phyloP scores from a whole-genome alignment of 2,888 invertebrate genomes.

The Lochmaea crataegi region DNA sequence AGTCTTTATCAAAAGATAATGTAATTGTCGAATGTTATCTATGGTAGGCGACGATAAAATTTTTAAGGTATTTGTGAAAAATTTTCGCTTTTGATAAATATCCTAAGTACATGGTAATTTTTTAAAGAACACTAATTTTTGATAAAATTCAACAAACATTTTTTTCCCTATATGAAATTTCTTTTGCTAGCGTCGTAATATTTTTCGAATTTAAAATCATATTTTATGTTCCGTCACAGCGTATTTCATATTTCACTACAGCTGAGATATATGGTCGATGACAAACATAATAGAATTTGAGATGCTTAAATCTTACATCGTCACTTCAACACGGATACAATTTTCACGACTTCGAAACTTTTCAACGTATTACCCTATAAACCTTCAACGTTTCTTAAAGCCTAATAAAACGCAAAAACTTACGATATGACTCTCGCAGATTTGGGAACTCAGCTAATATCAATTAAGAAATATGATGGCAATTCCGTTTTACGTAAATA shows the following conservation, averaged over 20 bases:
- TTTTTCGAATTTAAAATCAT: background rate
- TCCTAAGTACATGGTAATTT: too few species aligned
- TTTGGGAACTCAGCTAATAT: constrained; percentile 18
- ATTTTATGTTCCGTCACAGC: background rate
- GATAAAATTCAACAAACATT: too few species aligned
- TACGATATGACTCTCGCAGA: too few species aligned
- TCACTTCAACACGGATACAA: too few species aligned
- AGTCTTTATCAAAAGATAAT: constrained; percentile 19
- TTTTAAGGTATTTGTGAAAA: too few species aligned
- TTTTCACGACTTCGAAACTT: constrained; percentile 3
- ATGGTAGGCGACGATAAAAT: too few species aligned
- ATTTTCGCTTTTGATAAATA: too few species aligned
- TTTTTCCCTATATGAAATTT: too few species aligned
- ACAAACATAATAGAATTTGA: background rate
- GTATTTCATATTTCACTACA: background rate
- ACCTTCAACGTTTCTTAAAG: background rate
- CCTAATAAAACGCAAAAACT: background rate
- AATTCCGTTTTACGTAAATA: too few species aligned
- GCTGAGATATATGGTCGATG: background rate
- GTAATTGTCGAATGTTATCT: too few species aligned
- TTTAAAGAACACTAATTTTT: too few species aligned
- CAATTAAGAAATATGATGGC: constrained; percentile 18
- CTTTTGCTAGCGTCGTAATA: too few species aligned
- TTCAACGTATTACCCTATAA: background rate
- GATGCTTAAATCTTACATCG: background rate